phyloP scores from a whole-genome alignment of 2,797 vertebrate genomes.

The Salarias fasciatus region DNA sequence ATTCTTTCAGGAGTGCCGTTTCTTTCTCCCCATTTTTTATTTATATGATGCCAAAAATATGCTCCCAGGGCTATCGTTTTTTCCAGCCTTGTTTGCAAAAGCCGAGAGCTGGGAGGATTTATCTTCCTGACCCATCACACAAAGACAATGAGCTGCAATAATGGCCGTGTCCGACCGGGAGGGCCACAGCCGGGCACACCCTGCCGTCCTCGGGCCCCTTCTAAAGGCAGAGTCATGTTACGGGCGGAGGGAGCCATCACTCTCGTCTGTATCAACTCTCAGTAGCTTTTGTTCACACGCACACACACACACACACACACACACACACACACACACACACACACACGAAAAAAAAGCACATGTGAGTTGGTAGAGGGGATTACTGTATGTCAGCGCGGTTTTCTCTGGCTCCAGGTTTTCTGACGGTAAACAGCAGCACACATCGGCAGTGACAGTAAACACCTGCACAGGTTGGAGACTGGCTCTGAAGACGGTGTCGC shows the following conservation, averaged over 20 bases:
- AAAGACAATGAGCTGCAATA: conserved; percentile 74
- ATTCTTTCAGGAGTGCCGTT: conserved; percentile 48
- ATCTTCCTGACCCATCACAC: conserved; percentile 74
- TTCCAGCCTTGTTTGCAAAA: conserved; percentile 67
- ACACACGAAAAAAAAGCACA: conserved; percentile 33
- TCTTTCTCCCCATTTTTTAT: conserved; percentile 62
- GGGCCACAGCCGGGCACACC: conserved; percentile 57
- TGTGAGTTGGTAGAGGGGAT: conserved; percentile 72
- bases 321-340: too few species aligned
- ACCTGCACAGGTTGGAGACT: conserved; percentile 28
- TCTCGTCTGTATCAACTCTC: conserved; percentile 63
- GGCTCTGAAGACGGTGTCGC: conserved; percentile 53
- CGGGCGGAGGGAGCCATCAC: conserved; percentile 65
- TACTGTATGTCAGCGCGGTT: conserved; percentile 70
- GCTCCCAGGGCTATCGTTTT: conserved; percentile 76
- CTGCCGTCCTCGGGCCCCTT: conserved; percentile 54
- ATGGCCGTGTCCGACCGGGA: conserved; percentile 60
- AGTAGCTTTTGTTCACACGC: conserved; percentile 29
- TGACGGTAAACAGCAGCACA: conserved; percentile 46
- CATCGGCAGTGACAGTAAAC: conserved; percentile 51
- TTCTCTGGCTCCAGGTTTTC: conserved; percentile 61
- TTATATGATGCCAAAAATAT: conserved; percentile 73
- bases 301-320: neutral
- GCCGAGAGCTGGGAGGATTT: conserved; percentile 63
- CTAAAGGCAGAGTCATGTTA: conserved; percentile 75